phyloP scores from a whole-genome alignment of 2,888 invertebrate genomes.

The Lapara coniferarum region DNA sequence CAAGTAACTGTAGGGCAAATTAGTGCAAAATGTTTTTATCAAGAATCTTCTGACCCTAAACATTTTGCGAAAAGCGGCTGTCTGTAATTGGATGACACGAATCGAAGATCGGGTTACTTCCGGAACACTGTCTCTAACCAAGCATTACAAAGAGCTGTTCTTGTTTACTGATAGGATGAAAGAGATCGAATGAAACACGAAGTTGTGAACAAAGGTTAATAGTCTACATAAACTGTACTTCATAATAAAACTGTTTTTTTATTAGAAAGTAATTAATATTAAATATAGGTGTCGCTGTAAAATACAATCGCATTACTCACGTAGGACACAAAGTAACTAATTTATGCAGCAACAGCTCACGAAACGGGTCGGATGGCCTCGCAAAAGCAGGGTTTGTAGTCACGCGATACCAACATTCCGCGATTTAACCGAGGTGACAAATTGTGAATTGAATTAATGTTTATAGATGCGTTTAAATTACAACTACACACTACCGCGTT shows the following conservation, averaged over 20 bases:
- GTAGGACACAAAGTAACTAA: conserved; percentile 40
- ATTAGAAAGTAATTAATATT: conserved; percentile 14
- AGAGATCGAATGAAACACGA: no score
- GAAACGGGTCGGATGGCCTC: conserved; percentile 63
- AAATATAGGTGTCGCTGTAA: conserved; percentile 22
- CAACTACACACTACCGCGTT: conserved; percentile 37
- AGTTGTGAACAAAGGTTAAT: no score
- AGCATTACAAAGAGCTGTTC: neutral
- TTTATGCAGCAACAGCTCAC: conserved; percentile 75
- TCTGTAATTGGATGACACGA: conserved; percentile 33
- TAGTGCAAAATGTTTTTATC: conserved; percentile 29
- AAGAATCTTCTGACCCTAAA: neutral
- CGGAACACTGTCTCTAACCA: no score
- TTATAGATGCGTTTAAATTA: conserved; percentile 64
- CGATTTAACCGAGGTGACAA: conserved; percentile 74
- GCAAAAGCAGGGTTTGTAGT: conserved; percentile 54
- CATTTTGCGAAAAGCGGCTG: conserved; percentile 34
- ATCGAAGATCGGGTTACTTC: neutral
- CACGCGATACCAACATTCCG: conserved; percentile 78
- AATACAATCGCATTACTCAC: conserved; percentile 23
- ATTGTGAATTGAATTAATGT: conserved; percentile 78
- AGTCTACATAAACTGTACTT: no score
- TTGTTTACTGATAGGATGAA: no score
- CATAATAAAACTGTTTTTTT: neutral
- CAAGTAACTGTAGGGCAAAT: neutral